Evolutionary conservation across 2,888 invertebrate species (phyloP).

Genomic region (Lepas anatifera): DNA sequence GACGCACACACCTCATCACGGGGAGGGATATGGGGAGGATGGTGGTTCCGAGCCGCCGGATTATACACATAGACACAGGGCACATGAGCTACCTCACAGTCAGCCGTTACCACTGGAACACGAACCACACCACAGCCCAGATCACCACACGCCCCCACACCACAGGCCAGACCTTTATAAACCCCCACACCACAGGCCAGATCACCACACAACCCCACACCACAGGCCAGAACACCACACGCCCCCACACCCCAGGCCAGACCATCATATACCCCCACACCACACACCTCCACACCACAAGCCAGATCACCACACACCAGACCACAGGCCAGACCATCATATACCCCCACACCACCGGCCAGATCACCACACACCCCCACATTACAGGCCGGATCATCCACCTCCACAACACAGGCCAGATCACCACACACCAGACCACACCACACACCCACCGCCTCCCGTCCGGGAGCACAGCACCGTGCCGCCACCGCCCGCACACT

Average conservation of each 20-base stretch:
- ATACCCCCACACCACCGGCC: not conserved
- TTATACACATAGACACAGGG: not conserved
- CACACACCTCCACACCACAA: slow-evolving; percentile 18
- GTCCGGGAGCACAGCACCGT: too few species aligned
- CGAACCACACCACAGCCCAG: not conserved
- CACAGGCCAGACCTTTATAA: not conserved
- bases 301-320: not conserved
- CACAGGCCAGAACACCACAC: slow-evolving; percentile 26
- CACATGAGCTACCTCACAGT: not conserved
- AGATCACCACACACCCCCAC: not conserved
- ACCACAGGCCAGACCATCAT: not conserved
- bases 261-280: slow-evolving; percentile 15
- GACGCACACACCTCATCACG: too few species aligned
- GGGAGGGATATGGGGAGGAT: slow-evolving; percentile 12
- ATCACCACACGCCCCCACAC: not conserved
- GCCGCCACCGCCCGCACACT: slow-evolving; percentile 12
- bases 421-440: not conserved
- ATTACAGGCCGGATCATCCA: not conserved
- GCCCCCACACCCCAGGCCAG: slow-evolving; percentile 23
- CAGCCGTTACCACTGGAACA: not conserved
- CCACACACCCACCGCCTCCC: not conserved
- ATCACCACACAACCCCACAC: slow-evolving; percentile 27
- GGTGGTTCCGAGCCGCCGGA: not conserved
- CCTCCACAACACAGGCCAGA: not conserved
- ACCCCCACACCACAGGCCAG: not conserved